Conservation (phyloP, 2,888 invertebrate genomes). For the Eutolmus rufibarbis region DNA sequence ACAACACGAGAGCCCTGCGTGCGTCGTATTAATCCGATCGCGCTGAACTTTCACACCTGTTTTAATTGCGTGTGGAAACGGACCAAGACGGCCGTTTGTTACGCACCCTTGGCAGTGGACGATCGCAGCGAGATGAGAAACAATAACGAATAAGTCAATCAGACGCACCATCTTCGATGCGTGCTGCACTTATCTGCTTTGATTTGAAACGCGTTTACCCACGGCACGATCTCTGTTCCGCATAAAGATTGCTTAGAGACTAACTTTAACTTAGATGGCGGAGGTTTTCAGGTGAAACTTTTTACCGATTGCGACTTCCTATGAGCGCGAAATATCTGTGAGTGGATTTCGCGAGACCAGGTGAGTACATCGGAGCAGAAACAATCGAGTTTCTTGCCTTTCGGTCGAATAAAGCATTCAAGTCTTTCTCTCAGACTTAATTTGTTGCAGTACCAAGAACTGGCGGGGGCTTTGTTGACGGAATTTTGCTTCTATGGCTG, state of each 20-base stretch:
- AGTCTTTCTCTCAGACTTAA: constrained; percentile 2
- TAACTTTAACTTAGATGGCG: neutral
- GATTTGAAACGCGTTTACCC: neutral
- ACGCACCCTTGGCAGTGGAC: constrained; percentile 36
- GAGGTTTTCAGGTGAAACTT: constrained; percentile 14
- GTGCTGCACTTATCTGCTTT: neutral
- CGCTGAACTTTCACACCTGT: neutral
- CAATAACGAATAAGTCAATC: neutral
- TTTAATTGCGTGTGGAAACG: neutral
- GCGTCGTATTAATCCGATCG: neutral
- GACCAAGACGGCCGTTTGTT: neutral
- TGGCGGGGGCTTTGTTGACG: neutral
- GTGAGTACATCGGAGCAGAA: neutral
- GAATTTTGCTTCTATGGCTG: neutral
- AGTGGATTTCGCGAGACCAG: neutral
- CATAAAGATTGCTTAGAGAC: constrained; percentile 1
- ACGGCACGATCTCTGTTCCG: neutral
- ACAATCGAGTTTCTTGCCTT: constrained; percentile 16
- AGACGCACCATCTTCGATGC: constrained; percentile 13
- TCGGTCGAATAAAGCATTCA: neutral
- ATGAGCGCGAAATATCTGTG: neutral
- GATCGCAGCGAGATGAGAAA: neutral
- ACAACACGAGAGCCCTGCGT: neutral
- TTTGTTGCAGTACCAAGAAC: neutral
- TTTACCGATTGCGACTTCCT: neutral